phyloP scores from a whole-genome alignment of 1,140 invertebrate species.

The Paramacrobiotus metropolitanus region DNA sequence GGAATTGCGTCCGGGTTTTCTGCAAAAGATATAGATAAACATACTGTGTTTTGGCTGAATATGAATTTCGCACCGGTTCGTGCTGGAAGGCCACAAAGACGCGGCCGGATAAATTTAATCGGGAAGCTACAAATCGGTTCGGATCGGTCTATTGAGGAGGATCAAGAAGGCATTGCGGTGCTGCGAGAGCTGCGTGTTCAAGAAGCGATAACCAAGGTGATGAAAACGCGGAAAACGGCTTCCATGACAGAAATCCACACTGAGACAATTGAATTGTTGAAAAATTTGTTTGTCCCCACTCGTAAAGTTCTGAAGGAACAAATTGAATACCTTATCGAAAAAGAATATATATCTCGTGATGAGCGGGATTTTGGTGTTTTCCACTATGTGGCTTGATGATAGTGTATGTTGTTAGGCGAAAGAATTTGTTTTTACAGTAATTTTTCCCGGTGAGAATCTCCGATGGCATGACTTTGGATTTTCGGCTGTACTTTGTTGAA shows the following conservation, averaged over 20 bases:
- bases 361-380: constrained; percentile 94
- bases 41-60: constrained; percentile 84
- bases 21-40: constrained; percentile 77
- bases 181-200: constrained; percentile 67
- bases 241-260: constrained; percentile 79
- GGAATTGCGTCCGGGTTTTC: constrained; percentile 45
- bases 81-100: constrained; percentile 67
- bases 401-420: too few species aligned
- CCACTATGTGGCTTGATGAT: constrained; percentile 86
- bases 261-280: constrained; percentile 87
- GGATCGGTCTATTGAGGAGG: constrained; percentile 78
- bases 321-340: constrained; percentile 95
- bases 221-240: constrained; percentile 89
- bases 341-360: constrained; percentile 86
- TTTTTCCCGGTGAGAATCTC: too few species aligned
- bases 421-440: too few species aligned
- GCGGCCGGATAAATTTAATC: constrained; percentile 83
- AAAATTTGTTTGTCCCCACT: constrained; percentile 95
- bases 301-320: constrained; percentile 99
- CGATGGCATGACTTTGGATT: too few species aligned
- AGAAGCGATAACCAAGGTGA: constrained; percentile 95
- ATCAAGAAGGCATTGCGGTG: constrained; percentile 91
- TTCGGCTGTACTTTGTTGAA: too few species aligned
- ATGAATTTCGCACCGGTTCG: constrained; percentile 71
- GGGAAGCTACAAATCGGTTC: constrained; percentile 78